phyloP scores from a whole-genome alignment of 2,113 vertebrate genomes.

The Copsychus sechellarum region DNA sequence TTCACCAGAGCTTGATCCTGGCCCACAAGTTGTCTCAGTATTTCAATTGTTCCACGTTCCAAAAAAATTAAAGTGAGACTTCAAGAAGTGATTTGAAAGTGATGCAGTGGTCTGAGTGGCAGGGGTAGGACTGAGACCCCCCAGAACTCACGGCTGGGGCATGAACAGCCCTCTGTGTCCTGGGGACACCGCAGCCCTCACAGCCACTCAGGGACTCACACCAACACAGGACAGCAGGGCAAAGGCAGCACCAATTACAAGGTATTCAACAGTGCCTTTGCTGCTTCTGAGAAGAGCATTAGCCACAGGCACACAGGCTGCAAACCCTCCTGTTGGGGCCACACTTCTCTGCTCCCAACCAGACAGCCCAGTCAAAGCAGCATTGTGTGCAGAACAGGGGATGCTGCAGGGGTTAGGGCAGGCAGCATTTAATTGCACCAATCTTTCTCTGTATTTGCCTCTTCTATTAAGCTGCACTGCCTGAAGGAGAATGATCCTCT shows the following conservation, averaged over 20 bases:
- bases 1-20: neutral
- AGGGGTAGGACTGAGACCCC: neutral
- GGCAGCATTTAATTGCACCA: neutral
- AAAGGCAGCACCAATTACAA: neutral
- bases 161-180: fast-evolving
- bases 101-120: neutral
- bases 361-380: neutral
- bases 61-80: neutral
- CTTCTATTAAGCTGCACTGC: neutral
- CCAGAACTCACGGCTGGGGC: fast-evolving
- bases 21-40: neutral
- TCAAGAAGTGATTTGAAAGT: neutral
- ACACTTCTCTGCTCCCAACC: neutral
- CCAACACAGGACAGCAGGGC: neutral
- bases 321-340: neutral
- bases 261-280: too few species aligned
- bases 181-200: neutral
- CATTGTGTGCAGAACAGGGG: neutral
- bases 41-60: fast-evolving
- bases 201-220: neutral
- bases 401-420: neutral
- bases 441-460: slow-evolving; percentile 23
- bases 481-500: neutral
- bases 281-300: neutral
- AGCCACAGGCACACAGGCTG: neutral